These are phyloP conservation scores for Thalassoma bifasciatum DNA, from an alignment of 2,113 vertebrate species.

Conservation along the genomic window DNA sequence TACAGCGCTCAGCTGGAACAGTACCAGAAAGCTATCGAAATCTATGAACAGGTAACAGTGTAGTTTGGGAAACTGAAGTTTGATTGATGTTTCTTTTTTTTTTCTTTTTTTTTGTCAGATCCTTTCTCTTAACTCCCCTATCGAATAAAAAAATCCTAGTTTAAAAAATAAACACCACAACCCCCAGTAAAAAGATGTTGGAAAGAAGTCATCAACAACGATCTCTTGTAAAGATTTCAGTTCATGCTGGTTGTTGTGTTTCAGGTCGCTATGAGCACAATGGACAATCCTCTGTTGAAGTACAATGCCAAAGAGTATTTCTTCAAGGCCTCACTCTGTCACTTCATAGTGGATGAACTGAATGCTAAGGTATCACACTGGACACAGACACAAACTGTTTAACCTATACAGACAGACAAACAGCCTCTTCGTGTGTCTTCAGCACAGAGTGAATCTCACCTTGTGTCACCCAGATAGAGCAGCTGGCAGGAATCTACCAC, in stretches of 20 bases:
- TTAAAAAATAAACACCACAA: background rate
- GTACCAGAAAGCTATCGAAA: constrained; percentile 96
- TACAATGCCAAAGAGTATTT: constrained; percentile 99
- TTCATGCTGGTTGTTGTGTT: constrained; percentile 14
- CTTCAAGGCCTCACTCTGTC: constrained; percentile 97
- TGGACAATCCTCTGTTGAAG: constrained; percentile 98
- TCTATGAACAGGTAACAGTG: constrained; percentile 98
- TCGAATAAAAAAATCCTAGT: background rate
- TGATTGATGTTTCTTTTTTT: too few species aligned
- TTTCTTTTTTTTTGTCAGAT: too few species aligned
- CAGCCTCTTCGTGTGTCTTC: background rate
- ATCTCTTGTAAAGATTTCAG: too few species aligned
- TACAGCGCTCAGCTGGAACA: constrained; percentile 97
- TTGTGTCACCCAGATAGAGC: too few species aligned
- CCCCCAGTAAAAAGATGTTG: background rate
- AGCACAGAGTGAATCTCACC: background rate
- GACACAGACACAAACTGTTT: background rate
- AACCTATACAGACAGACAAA: too few species aligned
- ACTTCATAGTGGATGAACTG: constrained; percentile 98
- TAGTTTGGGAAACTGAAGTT: too few species aligned
- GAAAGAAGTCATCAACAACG: too few species aligned
- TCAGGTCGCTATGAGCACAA: constrained; percentile 94
- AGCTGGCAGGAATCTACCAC: too few species aligned
- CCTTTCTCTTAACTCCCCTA: too few species aligned
- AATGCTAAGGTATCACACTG: constrained; percentile 91